phyloP scores from a whole-genome alignment of 2,113 vertebrate species.

The Psilopsiagon aymara region DNA sequence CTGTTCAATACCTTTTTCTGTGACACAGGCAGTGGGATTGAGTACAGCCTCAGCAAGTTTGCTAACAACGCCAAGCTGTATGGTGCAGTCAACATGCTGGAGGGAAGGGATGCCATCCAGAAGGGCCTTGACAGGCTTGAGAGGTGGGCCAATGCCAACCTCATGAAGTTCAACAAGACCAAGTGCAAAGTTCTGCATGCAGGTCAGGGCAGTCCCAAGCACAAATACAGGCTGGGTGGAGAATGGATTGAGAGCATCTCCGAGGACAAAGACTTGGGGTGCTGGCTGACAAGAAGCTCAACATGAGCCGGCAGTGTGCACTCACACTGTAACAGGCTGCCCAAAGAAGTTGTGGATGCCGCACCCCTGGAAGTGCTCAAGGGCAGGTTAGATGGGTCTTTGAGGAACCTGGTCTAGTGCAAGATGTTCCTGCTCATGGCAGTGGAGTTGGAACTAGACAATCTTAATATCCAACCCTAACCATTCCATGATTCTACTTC shows the following conservation, averaged over 20 bases:
- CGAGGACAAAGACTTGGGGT: not conserved
- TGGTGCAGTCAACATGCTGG: not conserved
- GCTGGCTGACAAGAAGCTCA: not conserved
- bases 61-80: not conserved
- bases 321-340: not conserved
- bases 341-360: not conserved
- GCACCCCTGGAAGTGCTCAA: not conserved
- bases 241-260: not conserved
- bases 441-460: accelerated
- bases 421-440: not conserved
- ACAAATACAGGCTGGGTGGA: not conserved
- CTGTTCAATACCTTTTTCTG: not conserved
- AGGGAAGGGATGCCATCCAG: not conserved
- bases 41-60: not conserved
- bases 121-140: not conserved
- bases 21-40: not conserved
- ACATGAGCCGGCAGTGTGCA: not conserved
- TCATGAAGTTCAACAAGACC: not conserved
- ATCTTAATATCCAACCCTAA: not conserved
- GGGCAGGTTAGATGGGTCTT: not conserved
- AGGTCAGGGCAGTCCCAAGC: not conserved
- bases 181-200: not conserved
- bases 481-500: not conserved
- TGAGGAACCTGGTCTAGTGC: not conserved
- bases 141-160: not conserved